phyloP scores from a whole-genome alignment of 2,797 vertebrate species.

The Antennarius maculatus region DNA sequence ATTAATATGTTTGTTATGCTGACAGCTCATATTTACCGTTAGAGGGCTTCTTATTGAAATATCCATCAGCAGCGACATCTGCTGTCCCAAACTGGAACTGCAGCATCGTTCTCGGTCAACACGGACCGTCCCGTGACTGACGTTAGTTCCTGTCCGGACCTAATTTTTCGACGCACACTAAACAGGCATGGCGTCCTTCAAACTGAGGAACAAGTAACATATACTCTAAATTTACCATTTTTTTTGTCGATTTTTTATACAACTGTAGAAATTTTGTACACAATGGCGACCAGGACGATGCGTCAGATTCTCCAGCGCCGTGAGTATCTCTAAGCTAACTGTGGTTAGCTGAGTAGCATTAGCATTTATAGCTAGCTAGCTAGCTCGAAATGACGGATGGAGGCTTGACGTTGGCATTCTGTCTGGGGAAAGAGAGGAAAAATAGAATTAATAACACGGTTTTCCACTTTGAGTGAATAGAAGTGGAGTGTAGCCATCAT shows the following conservation, averaged over 20 bases:
- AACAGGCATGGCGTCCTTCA: slow-evolving; percentile 74
- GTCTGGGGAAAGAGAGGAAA: not conserved
- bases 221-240: not conserved
- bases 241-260: not conserved
- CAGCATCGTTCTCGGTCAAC: fast-evolving
- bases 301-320: slow-evolving; percentile 70
- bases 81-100: slow-evolving; percentile 13
- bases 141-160: slow-evolving; percentile 43
- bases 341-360: not conserved
- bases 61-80: slow-evolving; percentile 45
- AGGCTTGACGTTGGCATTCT: not conserved
- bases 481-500: not conserved
- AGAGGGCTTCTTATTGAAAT: not conserved
- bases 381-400: not conserved
- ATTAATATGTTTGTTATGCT: too few relatives aligned
- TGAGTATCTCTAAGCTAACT: slow-evolving; percentile 63
- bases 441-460: not conserved
- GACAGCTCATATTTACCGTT: too few relatives aligned
- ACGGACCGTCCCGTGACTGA: slow-evolving; percentile 4
- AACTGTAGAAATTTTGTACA: not conserved
- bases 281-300: slow-evolving; percentile 65
- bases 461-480: too few relatives aligned
- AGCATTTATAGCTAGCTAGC: slow-evolving; percentile 14
- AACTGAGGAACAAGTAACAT: not conserved
- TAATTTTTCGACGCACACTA: not conserved